Conservation (phyloP, 2,797 vertebrate genomes). For the Acestrorhynchus altus region DNA sequence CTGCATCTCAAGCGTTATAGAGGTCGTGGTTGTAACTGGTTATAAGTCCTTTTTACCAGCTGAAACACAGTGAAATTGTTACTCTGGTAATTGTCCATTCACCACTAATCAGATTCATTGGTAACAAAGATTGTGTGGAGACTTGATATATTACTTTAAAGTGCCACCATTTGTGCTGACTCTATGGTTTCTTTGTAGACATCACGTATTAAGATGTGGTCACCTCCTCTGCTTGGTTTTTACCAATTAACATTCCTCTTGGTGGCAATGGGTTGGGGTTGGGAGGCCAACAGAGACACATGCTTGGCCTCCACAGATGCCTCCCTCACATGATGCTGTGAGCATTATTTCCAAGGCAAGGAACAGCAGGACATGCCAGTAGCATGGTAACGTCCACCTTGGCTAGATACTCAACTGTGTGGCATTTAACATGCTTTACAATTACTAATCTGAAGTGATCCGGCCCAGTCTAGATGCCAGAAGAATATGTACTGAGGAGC, state of each 20-base stretch:
- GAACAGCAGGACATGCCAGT: slow-evolving; percentile 19
- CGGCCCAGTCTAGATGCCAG: not conserved
- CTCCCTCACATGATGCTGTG: slow-evolving; percentile 47
- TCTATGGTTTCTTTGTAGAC: slow-evolving; percentile 39
- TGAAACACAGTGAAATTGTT: not conserved
- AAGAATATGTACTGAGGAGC: not conserved
- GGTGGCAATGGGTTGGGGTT: slow-evolving; percentile 67
- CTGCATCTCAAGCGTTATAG: too few species aligned
- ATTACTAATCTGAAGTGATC: not conserved
- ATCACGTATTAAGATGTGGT: slow-evolving; percentile 58
- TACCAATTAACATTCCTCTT: slow-evolving; percentile 78
- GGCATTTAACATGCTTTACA: not conserved
- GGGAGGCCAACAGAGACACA: slow-evolving; percentile 67
- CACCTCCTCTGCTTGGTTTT: slow-evolving; percentile 68
- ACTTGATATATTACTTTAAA: not conserved
- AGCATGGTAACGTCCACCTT: slow-evolving; percentile 2
- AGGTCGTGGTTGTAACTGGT: too few species aligned
- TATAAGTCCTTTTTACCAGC: too few species aligned
- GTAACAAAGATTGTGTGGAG: not conserved
- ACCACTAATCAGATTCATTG: not conserved
- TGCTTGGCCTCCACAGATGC: slow-evolving; percentile 64
- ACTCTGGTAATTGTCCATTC: not conserved
- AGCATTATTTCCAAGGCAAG: slow-evolving; percentile 27
- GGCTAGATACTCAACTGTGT: not conserved
- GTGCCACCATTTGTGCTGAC: slow-evolving; percentile 22